phyloP scores from a whole-genome alignment of 2,888 invertebrate genomes.

The Drosophila longiperda region DNA sequence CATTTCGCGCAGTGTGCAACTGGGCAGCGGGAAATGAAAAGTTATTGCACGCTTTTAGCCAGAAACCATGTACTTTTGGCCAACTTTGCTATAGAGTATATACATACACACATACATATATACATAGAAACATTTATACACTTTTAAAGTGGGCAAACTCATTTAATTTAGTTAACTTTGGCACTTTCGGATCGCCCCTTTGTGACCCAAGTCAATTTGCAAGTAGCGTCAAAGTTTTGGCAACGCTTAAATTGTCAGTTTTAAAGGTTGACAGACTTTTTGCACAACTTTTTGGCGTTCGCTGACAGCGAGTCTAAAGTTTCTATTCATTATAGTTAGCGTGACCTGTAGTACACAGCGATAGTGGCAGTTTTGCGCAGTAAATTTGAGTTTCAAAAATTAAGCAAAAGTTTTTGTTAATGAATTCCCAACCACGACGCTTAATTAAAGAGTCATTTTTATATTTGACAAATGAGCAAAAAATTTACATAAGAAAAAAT shows the following conservation, averaged over 20 bases:
- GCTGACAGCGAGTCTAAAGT: constrained; percentile 46
- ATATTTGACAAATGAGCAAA: constrained; percentile 14
- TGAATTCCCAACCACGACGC: constrained; percentile 49
- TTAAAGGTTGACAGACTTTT: constrained; percentile 32
- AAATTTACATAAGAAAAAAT: not conserved
- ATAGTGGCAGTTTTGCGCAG: not conserved
- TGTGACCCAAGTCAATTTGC: constrained; percentile 59
- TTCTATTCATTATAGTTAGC: constrained; percentile 61
- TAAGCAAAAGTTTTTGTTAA: constrained; percentile 50
- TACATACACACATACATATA: not conserved
- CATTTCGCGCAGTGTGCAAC: constrained; percentile 45
- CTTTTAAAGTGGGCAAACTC: constrained; percentile 50
- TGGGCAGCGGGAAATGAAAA: constrained; percentile 71
- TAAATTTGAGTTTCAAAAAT: constrained; percentile 34
- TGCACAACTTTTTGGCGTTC: not conserved
- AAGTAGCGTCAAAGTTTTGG: constrained; percentile 36
- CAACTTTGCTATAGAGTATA: constrained; percentile 33
- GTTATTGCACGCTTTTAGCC: constrained; percentile 73
- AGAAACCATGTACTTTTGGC: constrained; percentile 32
- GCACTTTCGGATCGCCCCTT: constrained; percentile 55
- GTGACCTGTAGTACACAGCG: constrained; percentile 5
- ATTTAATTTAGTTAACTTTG: constrained; percentile 63
- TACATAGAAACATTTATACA: not conserved
- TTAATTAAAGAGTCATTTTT: constrained; percentile 44
- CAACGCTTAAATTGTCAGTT: constrained; percentile 64